Evolutionary conservation across 2,797 vertebrate species (phyloP).

Genomic region (Trematomus bernacchii): DNA sequence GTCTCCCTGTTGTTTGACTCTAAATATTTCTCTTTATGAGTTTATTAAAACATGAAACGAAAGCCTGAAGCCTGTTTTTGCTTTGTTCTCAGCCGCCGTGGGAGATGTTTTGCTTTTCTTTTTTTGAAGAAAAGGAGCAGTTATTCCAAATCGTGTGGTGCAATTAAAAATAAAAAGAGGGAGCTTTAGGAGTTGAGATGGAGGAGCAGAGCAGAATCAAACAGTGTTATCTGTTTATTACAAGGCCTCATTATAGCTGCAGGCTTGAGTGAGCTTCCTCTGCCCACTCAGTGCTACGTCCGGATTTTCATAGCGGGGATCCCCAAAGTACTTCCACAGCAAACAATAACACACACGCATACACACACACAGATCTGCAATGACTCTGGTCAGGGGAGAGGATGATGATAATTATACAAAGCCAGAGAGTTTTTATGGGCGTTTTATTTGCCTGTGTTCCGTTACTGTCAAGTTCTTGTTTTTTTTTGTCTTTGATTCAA

Average conservation of each 20-base stretch:
- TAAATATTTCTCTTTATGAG: conserved; percentile 39
- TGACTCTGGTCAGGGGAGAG: conserved; percentile 21
- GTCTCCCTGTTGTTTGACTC: conserved; percentile 33
- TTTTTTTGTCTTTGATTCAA: no score
- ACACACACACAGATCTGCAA: conserved; percentile 11
- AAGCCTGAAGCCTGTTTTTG: conserved; percentile 25
- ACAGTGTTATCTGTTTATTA: conserved; percentile 33
- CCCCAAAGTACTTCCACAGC: conserved; percentile 19
- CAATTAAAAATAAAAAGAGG: conserved; percentile 53
- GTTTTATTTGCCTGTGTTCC: no score
- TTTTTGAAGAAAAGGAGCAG: conserved; percentile 8
- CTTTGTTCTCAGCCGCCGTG: conserved; percentile 24
- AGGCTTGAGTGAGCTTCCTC: conserved; percentile 28
- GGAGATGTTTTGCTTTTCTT: conserved; percentile 24
- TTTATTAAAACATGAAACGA: conserved; percentile 55
- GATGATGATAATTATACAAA: conserved; percentile 17
- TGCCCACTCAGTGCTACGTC: conserved; percentile 28
- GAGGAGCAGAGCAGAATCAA: conserved; percentile 28
- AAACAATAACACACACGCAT: conserved; percentile 4
- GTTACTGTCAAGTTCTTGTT: no score
- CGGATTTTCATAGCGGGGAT: conserved; percentile 10
- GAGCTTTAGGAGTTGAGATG: conserved; percentile 20
- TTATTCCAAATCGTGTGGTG: conserved; percentile 5
- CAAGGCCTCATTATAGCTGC: conserved; percentile 37
- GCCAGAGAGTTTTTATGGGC: conserved; percentile 2